A percentile compares a stretch with the other conserved stretches of the same genome.
phyloP scores from a whole-genome alignment of 2,797 vertebrate genomes.

The Acipenser oxyrinchus region DNA sequence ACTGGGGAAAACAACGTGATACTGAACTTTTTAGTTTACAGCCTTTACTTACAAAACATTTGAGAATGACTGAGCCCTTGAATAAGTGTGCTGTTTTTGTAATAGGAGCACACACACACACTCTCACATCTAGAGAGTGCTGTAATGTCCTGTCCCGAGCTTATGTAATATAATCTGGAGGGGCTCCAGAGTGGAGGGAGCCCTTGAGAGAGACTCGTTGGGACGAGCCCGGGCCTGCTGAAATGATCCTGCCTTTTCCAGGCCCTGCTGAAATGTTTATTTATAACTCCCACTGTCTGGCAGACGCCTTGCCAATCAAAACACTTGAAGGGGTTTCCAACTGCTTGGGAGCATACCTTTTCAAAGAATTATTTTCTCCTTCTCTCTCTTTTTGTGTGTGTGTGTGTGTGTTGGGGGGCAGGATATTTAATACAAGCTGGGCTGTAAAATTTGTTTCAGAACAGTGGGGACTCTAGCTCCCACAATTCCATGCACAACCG shows the following conservation, averaged over 20 bases:
- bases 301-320: constrained; percentile 71
- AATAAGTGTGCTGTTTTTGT: constrained; percentile 33
- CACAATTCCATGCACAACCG: constrained; percentile 35
- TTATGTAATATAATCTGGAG: constrained; percentile 73
- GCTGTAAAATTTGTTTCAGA: constrained; percentile 71
- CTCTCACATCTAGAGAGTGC: constrained; percentile 35
- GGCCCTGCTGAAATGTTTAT: constrained; percentile 72
- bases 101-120: constrained; percentile 26
- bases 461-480: constrained; percentile 60
- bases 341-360: constrained; percentile 57
- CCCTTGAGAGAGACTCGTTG: constrained; percentile 38
- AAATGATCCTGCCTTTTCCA: constrained; percentile 65
- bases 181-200: constrained; percentile 54
- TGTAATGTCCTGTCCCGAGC: constrained; percentile 54
- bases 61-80: constrained; percentile 23
- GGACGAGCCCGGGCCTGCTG: constrained; percentile 48
- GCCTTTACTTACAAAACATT: neutral
- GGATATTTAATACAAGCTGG: constrained; percentile 65
- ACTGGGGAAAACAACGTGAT: neutral
- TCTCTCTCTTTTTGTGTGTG: constrained; percentile 39
- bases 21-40: neutral
- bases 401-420: constrained; percentile 43
- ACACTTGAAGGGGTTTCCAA: constrained; percentile 61
- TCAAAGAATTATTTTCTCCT: constrained; percentile 56
- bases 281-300: constrained; percentile 71